A percentile compares a stretch with the other conserved stretches of the same genome.
Evolutionary conservation across 2,113 vertebrate genomes (phyloP).

Genomic region (Vanacampus margaritifer): DNA sequence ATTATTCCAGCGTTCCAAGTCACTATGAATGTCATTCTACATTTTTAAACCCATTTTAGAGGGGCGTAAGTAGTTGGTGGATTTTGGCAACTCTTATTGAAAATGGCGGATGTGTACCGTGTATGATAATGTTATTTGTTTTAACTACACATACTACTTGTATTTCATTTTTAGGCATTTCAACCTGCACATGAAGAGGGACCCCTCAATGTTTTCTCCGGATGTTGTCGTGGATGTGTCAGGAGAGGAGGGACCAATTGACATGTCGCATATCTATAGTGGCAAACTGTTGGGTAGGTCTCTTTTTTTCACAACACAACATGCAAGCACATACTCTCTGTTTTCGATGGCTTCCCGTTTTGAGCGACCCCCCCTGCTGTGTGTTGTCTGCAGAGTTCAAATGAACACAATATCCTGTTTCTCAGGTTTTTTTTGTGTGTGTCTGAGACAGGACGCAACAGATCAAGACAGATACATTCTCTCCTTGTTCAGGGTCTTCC

Average conservation of each 20-base stretch:
- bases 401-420: conserved; percentile 17
- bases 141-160: conserved; percentile 4
- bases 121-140: neutral
- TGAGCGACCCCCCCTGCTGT: conserved; percentile 10
- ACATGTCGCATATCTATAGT: conserved; percentile 96
- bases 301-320: neutral
- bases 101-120: neutral
- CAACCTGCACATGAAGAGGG: conserved; percentile 91
- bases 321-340: neutral
- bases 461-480: neutral
- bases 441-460: neutral
- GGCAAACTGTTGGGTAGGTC: conserved; percentile 92
- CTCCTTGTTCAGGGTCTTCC: neutral
- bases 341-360: conserved; percentile 3
- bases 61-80: too few species aligned
- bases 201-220: conserved; percentile 84
- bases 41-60: too few species aligned
- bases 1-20: too few species aligned
- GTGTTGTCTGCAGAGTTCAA: conserved; percentile 15
- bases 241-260: conserved; percentile 77
- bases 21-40: too few species aligned
- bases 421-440: conserved; percentile 10
- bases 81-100: too few species aligned
- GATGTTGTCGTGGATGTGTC: conserved; percentile 88
- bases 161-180: conserved; percentile 79